Base-by-base conservation (phyloP, 2,113 vertebrate species). In the Harpagus bidentatus region DNA sequence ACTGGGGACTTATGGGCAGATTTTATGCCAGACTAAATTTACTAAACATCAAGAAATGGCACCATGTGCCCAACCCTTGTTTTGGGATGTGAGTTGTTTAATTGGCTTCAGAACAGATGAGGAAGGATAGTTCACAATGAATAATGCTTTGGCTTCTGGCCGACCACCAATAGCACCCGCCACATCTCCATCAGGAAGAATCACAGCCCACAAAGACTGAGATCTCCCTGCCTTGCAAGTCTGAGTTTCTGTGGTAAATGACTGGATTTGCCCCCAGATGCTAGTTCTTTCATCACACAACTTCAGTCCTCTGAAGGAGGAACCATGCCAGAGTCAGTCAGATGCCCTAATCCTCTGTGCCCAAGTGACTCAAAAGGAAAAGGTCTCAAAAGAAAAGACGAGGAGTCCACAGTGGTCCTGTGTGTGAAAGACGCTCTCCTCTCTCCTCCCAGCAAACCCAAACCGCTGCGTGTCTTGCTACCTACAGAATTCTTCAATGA, bases 11-110 rank as follows among this genome's bases (percentile, higher is more conserved):
- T 69, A 48, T 4, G 63, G 91, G 73, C 82, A 92, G 82, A 69
- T 82, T 77, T 78, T 47, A 67, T 42, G 78, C 82, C 91, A 82
- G 59, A 65, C 40, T 89, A 62, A 86, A 86, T 80, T 52, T 80
- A 86, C 59, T 55, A 45, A 88, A 56, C 48, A 56, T 56, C 66
- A 76, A 94, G 78, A 90, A 95, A 95, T 11, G 48, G 63, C 82
- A 96, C 59, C 70, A 47, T 29, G 86, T 78, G 78, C 89, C 86
- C 86, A 85, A n/a, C 26, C 55, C 70, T 71, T 82, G 79, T 66
- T 96, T 70, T 43, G 89, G 56, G 70, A 70, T 20, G 29, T 2
- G 11, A 77, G 55, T 29, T 76, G 59, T 65, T 82, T 82, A 74
- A 90, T 9, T 78, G 86, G 55, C 34, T 95, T 61, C 79, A 72